Percentiles rank a stretch among this genome's conserved stretches.
phyloP scores from a whole-genome alignment of 2,113 vertebrate species.

The Brachypodius melanocephalos region DNA sequence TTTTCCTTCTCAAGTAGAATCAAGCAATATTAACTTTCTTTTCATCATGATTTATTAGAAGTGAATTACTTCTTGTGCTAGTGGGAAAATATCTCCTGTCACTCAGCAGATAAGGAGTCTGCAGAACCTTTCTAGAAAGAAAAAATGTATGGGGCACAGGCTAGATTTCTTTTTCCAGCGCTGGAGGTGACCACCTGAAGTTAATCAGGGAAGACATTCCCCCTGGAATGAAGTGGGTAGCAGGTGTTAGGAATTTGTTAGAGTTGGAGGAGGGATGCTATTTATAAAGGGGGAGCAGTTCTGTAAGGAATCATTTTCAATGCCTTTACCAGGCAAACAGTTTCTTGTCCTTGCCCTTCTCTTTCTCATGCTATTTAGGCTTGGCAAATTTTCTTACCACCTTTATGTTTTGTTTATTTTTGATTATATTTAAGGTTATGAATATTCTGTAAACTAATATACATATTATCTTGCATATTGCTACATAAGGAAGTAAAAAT shows the following conservation, averaged over 20 bases:
- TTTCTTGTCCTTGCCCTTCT: not conserved
- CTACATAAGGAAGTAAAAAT: not conserved
- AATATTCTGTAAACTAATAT: not conserved
- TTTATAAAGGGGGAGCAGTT: conserved; percentile 27
- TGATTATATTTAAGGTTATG: not conserved
- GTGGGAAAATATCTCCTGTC: not conserved
- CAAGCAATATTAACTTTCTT: not conserved
- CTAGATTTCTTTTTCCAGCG: not conserved
- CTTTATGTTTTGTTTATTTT: not conserved
- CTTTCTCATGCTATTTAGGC: not conserved
- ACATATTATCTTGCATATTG: not conserved
- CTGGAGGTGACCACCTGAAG: conserved; percentile 66
- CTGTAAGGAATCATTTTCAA: not conserved
- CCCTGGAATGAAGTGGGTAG: conserved; percentile 27
- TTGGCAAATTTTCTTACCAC: not conserved
- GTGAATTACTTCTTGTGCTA: conserved; percentile 14
- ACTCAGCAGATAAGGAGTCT: not conserved
- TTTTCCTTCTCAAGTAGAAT: conserved; percentile 9
- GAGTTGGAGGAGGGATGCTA: conserved; percentile 19
- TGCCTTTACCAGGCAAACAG: not conserved
- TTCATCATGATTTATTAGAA: conserved; percentile 35
- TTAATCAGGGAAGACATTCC: conserved; percentile 54
- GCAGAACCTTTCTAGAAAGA: not conserved
- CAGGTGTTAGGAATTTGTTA: conserved; percentile 54
- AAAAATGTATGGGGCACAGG: not conserved